These are phyloP conservation scores for Gambusia yucatana DNA, from an alignment of 2,797 vertebrate species.

Conservation along the genomic window DNA sequence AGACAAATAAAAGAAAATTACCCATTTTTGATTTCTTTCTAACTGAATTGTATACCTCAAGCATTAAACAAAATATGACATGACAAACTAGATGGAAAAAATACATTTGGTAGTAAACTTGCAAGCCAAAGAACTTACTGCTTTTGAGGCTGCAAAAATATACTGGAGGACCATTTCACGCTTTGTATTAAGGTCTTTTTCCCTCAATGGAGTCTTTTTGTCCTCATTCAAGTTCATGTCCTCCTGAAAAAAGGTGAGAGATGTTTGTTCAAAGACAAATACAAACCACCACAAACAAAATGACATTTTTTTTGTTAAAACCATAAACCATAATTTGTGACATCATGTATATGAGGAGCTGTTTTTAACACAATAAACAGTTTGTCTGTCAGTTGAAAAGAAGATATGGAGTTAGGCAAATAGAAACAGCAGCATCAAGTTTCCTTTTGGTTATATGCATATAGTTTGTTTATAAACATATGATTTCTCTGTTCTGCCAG, in stretches of 20 bases:
- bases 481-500: not conserved
- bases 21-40: not conserved
- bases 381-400: not conserved
- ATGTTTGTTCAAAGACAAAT: not conserved
- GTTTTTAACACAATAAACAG: not conserved
- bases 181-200: constrained; percentile 94
- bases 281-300: not conserved
- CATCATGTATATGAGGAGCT: not conserved
- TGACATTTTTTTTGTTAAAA: not conserved
- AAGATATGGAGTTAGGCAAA: not conserved
- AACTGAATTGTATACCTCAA: not conserved
- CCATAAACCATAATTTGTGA: not conserved
- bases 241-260: constrained; percentile 80
- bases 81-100: not conserved
- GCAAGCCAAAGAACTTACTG: constrained; percentile 81
- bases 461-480: not conserved
- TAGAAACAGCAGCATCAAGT: not conserved
- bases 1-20: not conserved
- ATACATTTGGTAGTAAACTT: not conserved
- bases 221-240: constrained; percentile 99
- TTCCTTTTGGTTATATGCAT: not conserved
- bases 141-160: constrained; percentile 91
- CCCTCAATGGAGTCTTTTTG: constrained; percentile 93
- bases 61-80: not conserved
- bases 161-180: constrained; percentile 98